Evolutionary conservation across 2,797 vertebrate genomes (phyloP), one percentile per base, ranked within the genome.

Genomic region (Meriones psammophilus): DNA sequence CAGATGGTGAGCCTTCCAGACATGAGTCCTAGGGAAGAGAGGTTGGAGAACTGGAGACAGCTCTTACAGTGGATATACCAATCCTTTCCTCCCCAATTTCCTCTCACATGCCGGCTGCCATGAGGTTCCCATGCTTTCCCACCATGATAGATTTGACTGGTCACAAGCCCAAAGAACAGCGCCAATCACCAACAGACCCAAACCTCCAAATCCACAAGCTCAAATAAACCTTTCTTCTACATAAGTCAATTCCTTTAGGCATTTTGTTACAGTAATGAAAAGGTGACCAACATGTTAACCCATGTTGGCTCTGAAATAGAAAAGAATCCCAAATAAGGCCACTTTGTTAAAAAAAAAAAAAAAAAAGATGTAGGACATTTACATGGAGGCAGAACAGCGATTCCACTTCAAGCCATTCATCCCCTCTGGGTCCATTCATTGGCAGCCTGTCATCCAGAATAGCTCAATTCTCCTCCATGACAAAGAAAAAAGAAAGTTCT

Each of bases 251-350:
- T n/a, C 73, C 74, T 46, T 81, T 13, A 66, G 68, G 39, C 20
- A 26, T 84, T 89, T 66, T 58, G 69, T 84, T 30, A 46, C 4
- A 77, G 71, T 22, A 64, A 36, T 20, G 46, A 20, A n/a, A 88
- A 81, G 50, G 15, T 62, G 22, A 66, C 58, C 22, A 58, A 54
- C 22, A 66, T 15, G 62, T 89, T 17, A 66, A 20, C 58, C 9
- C 13, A 42, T 33, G 18, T 22, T 88, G 46, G 88, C 74, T 92
- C 62, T 78, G 62, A 14, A 74, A 42, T 8, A 36, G 58, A 66
- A 66, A 50, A 46, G 89, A 80, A 88, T 71, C 71, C 24, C 60
- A 81, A 74, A 85, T 46, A 92, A 94, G 68, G n/a, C 39, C 92
- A n/a, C 39, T 24, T 4, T 4, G 0, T 62, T 62, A n/a, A 56